These are phyloP conservation scores for Carduelis carduelis DNA, from an alignment of 2,797 vertebrate genomes.

Conservation along the genomic window DNA sequence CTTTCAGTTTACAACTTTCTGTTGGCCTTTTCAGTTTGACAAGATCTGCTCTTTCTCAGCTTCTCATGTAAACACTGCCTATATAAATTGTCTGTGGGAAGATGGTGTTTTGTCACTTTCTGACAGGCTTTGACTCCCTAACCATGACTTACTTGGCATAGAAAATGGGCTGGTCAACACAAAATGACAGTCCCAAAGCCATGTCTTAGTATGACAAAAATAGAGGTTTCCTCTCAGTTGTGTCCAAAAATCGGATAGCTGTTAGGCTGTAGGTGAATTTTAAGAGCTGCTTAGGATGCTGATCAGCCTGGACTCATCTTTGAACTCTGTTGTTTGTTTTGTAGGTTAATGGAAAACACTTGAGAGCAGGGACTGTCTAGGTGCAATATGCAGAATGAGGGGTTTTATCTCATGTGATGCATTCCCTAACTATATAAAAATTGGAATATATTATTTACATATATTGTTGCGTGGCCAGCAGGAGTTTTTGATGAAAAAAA, in stretches of 20 bases:
- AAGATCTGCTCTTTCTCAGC: constrained; percentile 28
- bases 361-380: neutral
- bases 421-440: neutral
- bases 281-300: neutral
- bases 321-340: neutral
- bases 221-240: neutral
- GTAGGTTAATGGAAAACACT: neutral
- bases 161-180: neutral
- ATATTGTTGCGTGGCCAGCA: neutral
- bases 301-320: neutral
- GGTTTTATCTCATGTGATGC: neutral
- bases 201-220: neutral
- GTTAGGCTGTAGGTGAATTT: neutral
- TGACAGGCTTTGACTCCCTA: neutral
- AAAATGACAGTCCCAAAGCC: neutral
- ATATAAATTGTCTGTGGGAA: constrained; percentile 1
- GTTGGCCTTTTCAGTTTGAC: constrained; percentile 65
- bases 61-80: constrained; percentile 11
- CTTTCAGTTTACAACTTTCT: constrained; percentile 67
- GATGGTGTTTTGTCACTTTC: constrained; percentile 8
- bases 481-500: neutral
- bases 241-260: neutral
- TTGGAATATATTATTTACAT: neutral
- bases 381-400: fast-evolving
- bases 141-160: neutral